Evolutionary conservation across 2,113 vertebrate genomes (phyloP).

Genomic region (Alexandromys fortis): DNA sequence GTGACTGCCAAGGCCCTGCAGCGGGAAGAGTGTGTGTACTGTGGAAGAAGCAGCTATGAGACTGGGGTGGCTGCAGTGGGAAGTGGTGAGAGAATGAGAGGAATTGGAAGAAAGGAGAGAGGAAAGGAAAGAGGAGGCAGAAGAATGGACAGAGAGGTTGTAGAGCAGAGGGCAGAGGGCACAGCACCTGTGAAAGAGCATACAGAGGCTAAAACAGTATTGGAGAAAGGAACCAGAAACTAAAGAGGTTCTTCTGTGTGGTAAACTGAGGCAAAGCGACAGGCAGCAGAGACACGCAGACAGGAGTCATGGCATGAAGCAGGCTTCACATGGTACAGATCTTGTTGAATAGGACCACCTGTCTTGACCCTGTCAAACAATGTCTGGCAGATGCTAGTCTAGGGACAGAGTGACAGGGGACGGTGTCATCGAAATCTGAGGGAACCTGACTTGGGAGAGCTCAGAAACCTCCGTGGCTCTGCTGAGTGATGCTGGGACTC

Average conservation of each 20-base stretch:
- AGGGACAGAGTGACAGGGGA: neutral
- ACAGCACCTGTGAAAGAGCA: neutral
- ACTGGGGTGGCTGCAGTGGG: neutral
- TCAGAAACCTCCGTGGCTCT: neutral
- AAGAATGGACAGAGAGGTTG: neutral
- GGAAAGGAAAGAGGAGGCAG: neutral
- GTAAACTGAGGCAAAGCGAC: neutral
- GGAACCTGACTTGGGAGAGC: neutral
- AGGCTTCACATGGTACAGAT: too few species aligned
- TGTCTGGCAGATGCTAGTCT: neutral
- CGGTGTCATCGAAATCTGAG: neutral
- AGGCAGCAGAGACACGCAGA: neutral
- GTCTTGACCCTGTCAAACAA: neutral
- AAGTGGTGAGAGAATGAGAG: neutral
- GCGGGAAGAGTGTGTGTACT: neutral
- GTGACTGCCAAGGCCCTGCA: conserved; percentile 3
- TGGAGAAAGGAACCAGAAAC: neutral
- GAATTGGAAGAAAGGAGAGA: neutral
- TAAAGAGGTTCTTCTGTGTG: neutral
- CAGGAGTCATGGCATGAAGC: accelerated
- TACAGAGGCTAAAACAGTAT: neutral
- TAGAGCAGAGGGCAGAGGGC: neutral
- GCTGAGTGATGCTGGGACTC: neutral
- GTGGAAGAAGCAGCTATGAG: neutral
- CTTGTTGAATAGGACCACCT: neutral